Evolutionary conservation across 2,888 invertebrate genomes (phyloP), one percentile per base, ranked within the genome.

Genomic region (Petrophora chlorosata): DNA sequence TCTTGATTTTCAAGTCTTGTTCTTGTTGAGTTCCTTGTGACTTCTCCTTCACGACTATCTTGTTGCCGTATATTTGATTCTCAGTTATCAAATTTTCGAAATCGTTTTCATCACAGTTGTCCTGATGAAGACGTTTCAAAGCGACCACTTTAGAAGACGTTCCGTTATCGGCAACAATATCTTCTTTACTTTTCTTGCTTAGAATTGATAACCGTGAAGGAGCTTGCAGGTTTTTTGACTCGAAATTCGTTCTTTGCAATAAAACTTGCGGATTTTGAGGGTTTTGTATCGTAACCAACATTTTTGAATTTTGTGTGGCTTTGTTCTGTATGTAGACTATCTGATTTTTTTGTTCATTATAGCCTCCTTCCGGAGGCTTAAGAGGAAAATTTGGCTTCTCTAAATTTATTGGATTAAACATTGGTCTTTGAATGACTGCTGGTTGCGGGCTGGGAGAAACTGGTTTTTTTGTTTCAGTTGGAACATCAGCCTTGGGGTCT

Each of bases 11-110:
- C 29, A 84, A 62, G 44, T 87, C 83, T 67, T 85, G 83, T 53
- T 89, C 86, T 64, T 88, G 87, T 42, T 69, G 71, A 7, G 77
- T 84, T 16, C 82, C 79, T 69, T 85, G 86, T 43, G 82, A 81
- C 64, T 91, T 91, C 82, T 91, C 90, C 84, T 91, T 91, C 77
- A 91, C 89, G 77, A 91, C 90, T 78, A 91, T 91, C 76, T 91
- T 91, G 60, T 91, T 90, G 58, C 90, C 90, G 65, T 90, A 91
- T 53, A 91, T 91, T 77, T 91, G 90, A 73, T 91, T 91, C 70
- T 91, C 90, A 15, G 91, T 90, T 30, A 91, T 91, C 60, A 91
- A 77, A 72, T 91, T 91, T 63, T 91, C 91, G 65, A 91, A 91
- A 67, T 91, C 91, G 49, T 90, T 88, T 66, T 90, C 90, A 60